Percentiles rank a stretch among this genome's conserved stretches.
Evolutionary conservation across 1,140 invertebrate species (phyloP).

Genomic region (Halesus radiatus): DNA sequence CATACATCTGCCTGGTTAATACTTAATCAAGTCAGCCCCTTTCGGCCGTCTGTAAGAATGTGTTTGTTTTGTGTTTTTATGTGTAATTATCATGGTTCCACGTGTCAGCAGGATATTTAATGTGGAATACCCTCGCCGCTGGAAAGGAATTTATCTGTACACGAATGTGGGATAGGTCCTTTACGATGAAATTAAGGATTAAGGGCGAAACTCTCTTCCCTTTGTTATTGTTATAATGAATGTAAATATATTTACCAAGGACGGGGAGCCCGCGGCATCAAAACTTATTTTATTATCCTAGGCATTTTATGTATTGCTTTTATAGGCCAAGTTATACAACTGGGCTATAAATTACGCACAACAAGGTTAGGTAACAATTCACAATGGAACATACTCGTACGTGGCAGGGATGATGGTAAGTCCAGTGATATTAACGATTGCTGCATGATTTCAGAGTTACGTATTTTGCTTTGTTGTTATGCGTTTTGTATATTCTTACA

Average conservation of each 20-base stretch:
- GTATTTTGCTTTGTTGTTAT: background rate
- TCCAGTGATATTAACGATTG: background rate
- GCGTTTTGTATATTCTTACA: background rate
- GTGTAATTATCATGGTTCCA: constrained; percentile 49
- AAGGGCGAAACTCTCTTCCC: background rate
- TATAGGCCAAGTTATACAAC: constrained; percentile 23
- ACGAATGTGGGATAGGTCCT: constrained; percentile 11
- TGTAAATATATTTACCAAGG: constrained; percentile 27
- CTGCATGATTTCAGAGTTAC: constrained; percentile 12
- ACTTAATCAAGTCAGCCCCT: constrained; percentile 51
- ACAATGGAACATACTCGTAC: constrained; percentile 24
- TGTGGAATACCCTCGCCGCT: constrained; percentile 41
- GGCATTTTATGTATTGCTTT: constrained; percentile 31
- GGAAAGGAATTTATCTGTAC: constrained; percentile 49
- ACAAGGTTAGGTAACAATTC: constrained; percentile 31
- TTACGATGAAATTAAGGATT: constrained; percentile 22
- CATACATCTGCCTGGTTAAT: constrained; percentile 33
- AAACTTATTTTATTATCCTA: constrained; percentile 35
- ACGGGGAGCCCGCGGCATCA: constrained; percentile 27
- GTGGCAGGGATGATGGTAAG: constrained; percentile 24
- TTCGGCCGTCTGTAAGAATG: constrained; percentile 39
- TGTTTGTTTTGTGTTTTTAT: constrained; percentile 46
- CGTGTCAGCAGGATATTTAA: constrained; percentile 48
- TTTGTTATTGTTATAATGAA: constrained; percentile 38
- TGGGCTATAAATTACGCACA: constrained; percentile 31